Evolutionary conservation across 2,113 vertebrate genomes (phyloP).

Genomic region (Mastomys natalensis): DNA sequence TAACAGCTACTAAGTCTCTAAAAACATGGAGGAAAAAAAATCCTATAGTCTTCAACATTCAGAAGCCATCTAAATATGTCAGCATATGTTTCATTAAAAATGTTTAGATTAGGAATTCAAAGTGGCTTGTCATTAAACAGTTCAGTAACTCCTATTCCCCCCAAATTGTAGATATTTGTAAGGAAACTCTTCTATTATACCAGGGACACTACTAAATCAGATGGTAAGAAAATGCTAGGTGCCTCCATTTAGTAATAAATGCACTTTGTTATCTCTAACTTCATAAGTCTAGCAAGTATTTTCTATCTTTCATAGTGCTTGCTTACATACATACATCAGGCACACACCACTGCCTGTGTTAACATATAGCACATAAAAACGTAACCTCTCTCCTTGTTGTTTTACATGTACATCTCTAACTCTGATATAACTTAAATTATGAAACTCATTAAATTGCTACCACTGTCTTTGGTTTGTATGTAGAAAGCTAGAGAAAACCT

Average conservation of each 20-base stretch:
- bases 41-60: neutral
- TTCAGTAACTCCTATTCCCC: neutral
- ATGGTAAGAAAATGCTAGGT: neutral
- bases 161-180: neutral
- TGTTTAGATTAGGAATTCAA: constrained; percentile 18
- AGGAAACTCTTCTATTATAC: neutral
- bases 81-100: neutral
- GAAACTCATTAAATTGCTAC: neutral
- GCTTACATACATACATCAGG: neutral
- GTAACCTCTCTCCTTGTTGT: neutral
- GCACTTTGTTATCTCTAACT: neutral
- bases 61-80: neutral
- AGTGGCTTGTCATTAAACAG: constrained; percentile 37
- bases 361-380: neutral
- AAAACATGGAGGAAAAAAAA: neutral
- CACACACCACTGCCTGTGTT: neutral
- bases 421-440: neutral
- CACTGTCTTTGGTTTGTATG: neutral
- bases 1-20: neutral
- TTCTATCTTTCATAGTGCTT: neutral
- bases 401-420: neutral
- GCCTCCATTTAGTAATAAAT: neutral
- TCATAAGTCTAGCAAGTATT: neutral
- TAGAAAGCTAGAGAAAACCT: neutral
- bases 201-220: neutral